Evolutionary conservation across 2,113 vertebrate genomes (phyloP), one percentile per base, ranked within the genome.

Genomic region (Puffinus mauretanicus): DNA sequence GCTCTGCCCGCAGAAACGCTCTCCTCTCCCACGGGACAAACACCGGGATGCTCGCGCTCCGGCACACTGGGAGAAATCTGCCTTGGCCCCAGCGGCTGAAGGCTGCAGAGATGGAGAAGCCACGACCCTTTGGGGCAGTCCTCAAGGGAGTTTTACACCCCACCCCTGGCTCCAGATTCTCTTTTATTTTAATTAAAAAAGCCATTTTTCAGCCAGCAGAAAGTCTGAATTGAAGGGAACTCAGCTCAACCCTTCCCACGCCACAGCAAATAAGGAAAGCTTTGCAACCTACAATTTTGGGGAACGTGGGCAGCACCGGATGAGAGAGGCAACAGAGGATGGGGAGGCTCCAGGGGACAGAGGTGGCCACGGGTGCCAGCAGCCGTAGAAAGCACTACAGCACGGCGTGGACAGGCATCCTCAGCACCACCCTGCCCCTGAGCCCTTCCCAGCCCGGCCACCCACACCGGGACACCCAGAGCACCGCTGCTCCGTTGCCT

Each of bases 41-140:
- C 5, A 44, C 10, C 0, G 1, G 18, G 47, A 64, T 21, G 69
- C 61, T 67, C 7, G 0, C 1, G 4, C 49, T 30, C 13, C 0
- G 7, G 82, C 42, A 44, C 25, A 18, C 10, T 0, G 3, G 29
- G 70, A 86, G 26, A 47, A 79, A 79, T 0, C 4, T 5, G 60
- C 60, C 36, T 69, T 29, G 46, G 82, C 34, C 30, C 29, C 2
- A 1, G 30, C 2, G 5, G 34, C 47, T 26, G 62, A 69, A 36
- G 3, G 24, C 32, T 29, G 49, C 26, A 27, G 73, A 30, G 61
- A 32, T 20, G 51, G 40, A 82, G 76, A 52, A 85, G 55, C 47
- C 34, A 27, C 1, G 15, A 51, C 19, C 38, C 49, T 86, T 21
- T 51, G 38, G 55, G 54, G 29, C 47, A 70, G 65, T 18, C 40